A percentile compares a stretch with the other conserved stretches of the same genome.
Evolutionary conservation across 2,888 invertebrate species (phyloP).

Genomic region (Papilio protenor): DNA sequence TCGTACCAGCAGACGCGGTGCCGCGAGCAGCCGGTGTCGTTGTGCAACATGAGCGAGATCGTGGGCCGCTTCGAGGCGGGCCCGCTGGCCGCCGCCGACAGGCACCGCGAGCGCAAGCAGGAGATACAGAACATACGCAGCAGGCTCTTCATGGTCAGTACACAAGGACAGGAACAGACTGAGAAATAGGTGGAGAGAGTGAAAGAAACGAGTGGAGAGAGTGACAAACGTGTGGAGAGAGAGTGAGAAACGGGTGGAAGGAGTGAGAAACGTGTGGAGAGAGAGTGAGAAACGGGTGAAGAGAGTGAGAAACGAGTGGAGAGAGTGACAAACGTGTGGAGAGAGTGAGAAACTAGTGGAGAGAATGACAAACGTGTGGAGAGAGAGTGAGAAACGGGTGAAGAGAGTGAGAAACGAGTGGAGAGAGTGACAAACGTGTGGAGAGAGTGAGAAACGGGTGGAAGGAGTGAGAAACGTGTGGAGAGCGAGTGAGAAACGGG

Average conservation of each 20-base stretch:
- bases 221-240: neutral
- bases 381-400: neutral
- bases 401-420: neutral
- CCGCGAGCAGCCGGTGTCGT: constrained; percentile 90
- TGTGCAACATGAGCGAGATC: constrained; percentile 93
- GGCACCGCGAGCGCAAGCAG: constrained; percentile 93
- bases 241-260: neutral
- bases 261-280: neutral
- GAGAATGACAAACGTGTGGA: neutral
- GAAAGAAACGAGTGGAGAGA: neutral
- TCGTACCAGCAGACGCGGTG: constrained; percentile 78
- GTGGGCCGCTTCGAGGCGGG: constrained; percentile 92
- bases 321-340: neutral
- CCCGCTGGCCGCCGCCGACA: constrained; percentile 82
- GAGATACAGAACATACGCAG: constrained; percentile 95
- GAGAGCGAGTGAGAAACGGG: neutral
- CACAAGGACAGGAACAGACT: neutral
- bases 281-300: neutral
- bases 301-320: neutral
- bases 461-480: too few relatives aligned
- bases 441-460: neutral
- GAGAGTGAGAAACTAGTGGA: neutral
- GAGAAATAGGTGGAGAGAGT: neutral
- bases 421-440: neutral
- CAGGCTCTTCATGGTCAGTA: constrained; percentile 90